Base-by-base conservation (phyloP, 2,113 vertebrate species). In the Strix uralensis region DNA sequence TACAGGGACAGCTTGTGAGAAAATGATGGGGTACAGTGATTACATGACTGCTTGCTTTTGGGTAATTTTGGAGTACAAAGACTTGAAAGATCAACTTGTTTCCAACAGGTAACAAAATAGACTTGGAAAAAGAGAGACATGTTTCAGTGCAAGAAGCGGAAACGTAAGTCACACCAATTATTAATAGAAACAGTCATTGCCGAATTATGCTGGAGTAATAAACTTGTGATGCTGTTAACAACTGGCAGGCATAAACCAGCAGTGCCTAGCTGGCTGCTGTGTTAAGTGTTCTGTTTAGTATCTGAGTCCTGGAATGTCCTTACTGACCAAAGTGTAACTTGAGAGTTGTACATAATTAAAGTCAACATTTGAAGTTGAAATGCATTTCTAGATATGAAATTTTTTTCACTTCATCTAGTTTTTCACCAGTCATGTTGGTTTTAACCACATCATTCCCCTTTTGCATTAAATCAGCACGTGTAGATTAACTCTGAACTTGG, bases 91-190 rank as follows among this genome's bases (percentile, higher is more conserved):
- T 81, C 74, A 65, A 42, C 72, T 65, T 97, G 30, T 95, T 82
- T 94, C 74, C 75, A 94, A 98, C 97, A 99, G 99, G 99, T 98
- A 99, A 99, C 97, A 99, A 99, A 98, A 99, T 99, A 88, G 99
- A 99, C 96, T 98, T 99, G 98, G 99, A 99, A 97, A 99, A 99
- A 98, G 99, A 99, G 90, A 98, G 99, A 96, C 98, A 99, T 58
- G 99, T 99, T 92, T 99, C 99, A 62, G 97, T 99, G 97, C 99
- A 99, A 97, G 99, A 99, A 89, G 99, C 99, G 86, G 99, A 99
- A 98, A 98, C 98, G 99, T 99, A 97, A 98, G 98, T 98, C 52
- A 57, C 21, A 27, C n/a, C 38, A 63, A 7, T 86, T 96, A 81
- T 71, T 89, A 84, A 72, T 71, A 84, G 86, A 81, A 95, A 55